Evolutionary conservation across 2,797 vertebrate genomes (phyloP).

Genomic region (Parauchenoglanis ngamensis): DNA sequence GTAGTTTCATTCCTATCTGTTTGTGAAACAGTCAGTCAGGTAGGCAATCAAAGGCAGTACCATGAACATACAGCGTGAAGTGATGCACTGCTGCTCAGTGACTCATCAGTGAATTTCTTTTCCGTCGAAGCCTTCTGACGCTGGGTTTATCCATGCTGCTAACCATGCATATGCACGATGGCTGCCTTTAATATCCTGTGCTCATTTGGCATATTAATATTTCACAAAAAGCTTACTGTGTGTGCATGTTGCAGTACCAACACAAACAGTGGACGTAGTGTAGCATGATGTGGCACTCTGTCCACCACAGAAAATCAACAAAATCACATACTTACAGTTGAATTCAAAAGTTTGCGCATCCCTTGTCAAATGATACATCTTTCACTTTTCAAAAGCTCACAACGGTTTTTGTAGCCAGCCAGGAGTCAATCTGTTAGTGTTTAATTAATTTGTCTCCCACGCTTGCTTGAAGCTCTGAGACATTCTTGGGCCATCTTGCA

Average conservation of each 20-base stretch:
- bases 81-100: neutral
- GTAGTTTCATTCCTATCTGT: neutral
- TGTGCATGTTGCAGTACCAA: too few relatives aligned
- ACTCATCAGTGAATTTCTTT: neutral
- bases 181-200: neutral
- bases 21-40: neutral
- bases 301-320: neutral
- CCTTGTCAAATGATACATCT: too few relatives aligned
- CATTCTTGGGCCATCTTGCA: too few relatives aligned
- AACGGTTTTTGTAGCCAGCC: too few relatives aligned
- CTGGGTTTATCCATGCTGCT: neutral
- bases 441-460: too few relatives aligned
- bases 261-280: neutral
- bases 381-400: too few relatives aligned
- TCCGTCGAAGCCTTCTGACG: neutral
- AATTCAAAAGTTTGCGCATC: too few relatives aligned
- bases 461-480: too few relatives aligned
- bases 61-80: neutral
- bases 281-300: neutral
- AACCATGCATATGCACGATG: neutral
- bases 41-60: neutral
- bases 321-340: too few relatives aligned
- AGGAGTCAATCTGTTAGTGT: too few relatives aligned
- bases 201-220: too few relatives aligned
- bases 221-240: too few relatives aligned